These are phyloP conservation scores for Galemys pyrenaicus DNA, from an alignment of 2,113 vertebrate genomes.

Conservation along the genomic window DNA sequence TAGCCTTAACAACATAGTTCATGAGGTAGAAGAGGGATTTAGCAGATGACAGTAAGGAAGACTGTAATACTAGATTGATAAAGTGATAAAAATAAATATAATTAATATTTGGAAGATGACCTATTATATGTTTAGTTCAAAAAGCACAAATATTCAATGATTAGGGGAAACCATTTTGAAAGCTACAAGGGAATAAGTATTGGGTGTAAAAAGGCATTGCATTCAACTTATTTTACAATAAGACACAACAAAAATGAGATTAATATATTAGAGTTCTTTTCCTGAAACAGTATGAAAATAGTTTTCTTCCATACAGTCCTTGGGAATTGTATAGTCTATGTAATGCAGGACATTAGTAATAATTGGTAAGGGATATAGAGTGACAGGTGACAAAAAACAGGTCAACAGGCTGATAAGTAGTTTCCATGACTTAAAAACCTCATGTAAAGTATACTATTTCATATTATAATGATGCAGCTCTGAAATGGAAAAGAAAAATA, in stretches of 20 bases:
- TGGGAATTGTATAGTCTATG: background rate
- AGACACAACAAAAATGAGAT: background rate
- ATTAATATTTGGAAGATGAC: slow-evolving; percentile 35
- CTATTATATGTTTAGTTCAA: slow-evolving; percentile 24
- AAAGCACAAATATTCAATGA: background rate
- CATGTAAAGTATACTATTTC: background rate
- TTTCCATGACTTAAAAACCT: slow-evolving; percentile 35
- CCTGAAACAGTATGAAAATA: background rate
- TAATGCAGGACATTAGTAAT: background rate
- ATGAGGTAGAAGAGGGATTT: slow-evolving; percentile 46
- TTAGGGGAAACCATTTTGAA: background rate
- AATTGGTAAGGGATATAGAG: background rate
- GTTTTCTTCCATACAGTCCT: background rate
- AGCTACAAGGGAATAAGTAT: background rate
- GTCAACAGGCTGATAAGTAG: background rate
- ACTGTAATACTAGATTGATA: slow-evolving; percentile 1
- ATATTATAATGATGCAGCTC: background rate
- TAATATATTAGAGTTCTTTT: slow-evolving; percentile 1
- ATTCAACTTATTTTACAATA: slow-evolving; percentile 8
- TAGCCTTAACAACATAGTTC: background rate
- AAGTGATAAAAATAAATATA: slow-evolving; percentile 3
- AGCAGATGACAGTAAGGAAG: slow-evolving; percentile 29
- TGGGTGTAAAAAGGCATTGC: background rate
- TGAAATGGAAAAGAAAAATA: slow-evolving; percentile 48
- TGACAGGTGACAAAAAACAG: background rate